Evolutionary conservation across 2,797 vertebrate species (phyloP), one percentile per base, ranked within the genome.

Genomic region (Scyliorhinus canicula): DNA sequence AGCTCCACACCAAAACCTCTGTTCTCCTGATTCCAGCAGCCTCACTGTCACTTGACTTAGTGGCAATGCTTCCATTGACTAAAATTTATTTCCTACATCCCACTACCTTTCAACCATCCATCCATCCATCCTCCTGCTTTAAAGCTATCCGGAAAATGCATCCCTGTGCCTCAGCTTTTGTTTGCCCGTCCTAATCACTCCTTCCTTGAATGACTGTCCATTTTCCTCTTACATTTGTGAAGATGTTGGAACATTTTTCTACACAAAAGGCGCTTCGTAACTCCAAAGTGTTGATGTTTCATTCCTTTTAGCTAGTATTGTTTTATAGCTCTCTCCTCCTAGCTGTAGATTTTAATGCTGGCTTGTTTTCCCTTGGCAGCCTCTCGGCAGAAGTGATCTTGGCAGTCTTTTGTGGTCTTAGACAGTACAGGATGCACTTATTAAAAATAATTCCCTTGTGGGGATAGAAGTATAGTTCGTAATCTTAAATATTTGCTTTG

Each of bases 301-400:
- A 44, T 91, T 74, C 14, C 50, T 69, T 94, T 40, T 71, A 52
- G 65, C 31, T 44, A 31, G 16, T 47, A 71, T 74, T 94, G 47
- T 35, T 74, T 50, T 52, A n/a, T n/a, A 50, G 9, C 19, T 93
- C 26, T 50, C 11, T 71, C 47, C 28, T 47, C 3, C 63, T 24
- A 31, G 63, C 40, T 12, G 12, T 47, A 52, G 55, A 1, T 55
- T 94, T 21, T 94, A 14, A 74, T 94, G 74, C 71, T 71, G 44
- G 26, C 40, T 71, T 93, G 65, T 93, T 71, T 93, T 93, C 21
- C 28, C 67, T 74, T 35, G 90, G 93, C 93, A 93, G 63, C 93
- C 91, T 93, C 21, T 5, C 71, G 93, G 44, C 67, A 94, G 67
- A 94, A 50, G 50, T 74, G 67, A 35, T 71, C 69, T 74, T 74